Conservation (phyloP, 2,888 invertebrate genomes). For the Dasypolia templi region DNA sequence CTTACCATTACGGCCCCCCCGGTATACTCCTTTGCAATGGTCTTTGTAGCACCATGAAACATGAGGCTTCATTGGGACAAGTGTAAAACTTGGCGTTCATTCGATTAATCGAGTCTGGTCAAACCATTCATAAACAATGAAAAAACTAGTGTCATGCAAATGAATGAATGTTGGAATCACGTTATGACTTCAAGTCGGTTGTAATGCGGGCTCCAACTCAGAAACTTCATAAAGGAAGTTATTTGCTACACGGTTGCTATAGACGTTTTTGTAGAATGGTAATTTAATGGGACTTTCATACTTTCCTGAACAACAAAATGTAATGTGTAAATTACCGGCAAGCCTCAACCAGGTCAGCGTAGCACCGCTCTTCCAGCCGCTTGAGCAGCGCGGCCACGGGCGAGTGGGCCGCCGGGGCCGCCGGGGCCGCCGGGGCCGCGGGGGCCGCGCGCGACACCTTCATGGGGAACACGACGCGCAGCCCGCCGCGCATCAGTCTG, state of each 20-base stretch:
- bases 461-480: constrained; percentile 89
- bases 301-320: background rate
- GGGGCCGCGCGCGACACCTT: constrained; percentile 76
- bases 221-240: background rate
- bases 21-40: no score
- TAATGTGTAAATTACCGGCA: constrained; percentile 83
- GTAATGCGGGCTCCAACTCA: background rate
- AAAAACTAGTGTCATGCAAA: background rate
- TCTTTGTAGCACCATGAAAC: no score
- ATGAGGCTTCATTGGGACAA: no score
- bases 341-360: constrained; percentile 92
- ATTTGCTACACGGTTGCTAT: background rate
- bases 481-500: constrained; percentile 88
- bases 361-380: constrained; percentile 91
- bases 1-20: no score
- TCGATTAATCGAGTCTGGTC: no score
- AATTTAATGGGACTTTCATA: background rate
- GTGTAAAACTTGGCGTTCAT: no score
- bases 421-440: constrained; percentile 66
- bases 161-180: background rate
- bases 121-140: no score
- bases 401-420: constrained; percentile 70
- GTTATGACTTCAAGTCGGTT: background rate
- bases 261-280: background rate
- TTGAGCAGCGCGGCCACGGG: constrained; percentile 80